Conservation (phyloP, 2,888 invertebrate genomes). For the Drosophila dives region DNA sequence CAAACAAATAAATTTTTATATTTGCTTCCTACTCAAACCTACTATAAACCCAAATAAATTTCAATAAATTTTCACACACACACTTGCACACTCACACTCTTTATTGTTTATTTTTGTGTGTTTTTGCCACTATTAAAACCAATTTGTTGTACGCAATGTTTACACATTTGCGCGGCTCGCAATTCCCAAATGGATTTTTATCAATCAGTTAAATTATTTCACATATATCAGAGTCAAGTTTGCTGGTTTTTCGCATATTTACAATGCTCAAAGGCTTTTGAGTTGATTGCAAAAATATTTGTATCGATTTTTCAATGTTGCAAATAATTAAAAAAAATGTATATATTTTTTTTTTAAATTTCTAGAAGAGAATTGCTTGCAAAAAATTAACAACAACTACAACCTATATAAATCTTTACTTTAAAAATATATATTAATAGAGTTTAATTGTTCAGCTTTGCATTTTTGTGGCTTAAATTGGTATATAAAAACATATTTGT, state of each 20-base stretch:
- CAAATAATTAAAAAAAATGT: background rate
- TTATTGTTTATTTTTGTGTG: slow-evolving; percentile 34
- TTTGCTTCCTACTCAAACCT: slow-evolving; percentile 4
- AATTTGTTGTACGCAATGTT: slow-evolving; percentile 1
- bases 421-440: too few relatives aligned
- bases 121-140: background rate
- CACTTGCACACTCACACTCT: slow-evolving; percentile 8
- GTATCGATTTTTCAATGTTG: background rate
- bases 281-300: background rate
- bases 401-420: background rate
- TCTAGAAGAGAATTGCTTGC: background rate
- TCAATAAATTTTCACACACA: slow-evolving; percentile 10
- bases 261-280: background rate
- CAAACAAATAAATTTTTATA: slow-evolving; percentile 4
- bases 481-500: background rate
- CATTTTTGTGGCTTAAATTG: too few relatives aligned
- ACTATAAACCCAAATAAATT: slow-evolving; percentile 13
- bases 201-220: slow-evolving; percentile 2
- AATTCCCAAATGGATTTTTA: slow-evolving; percentile 7
- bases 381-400: background rate
- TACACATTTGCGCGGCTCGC: background rate
- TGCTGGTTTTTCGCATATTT: background rate
- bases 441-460: too few relatives aligned
- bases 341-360: background rate
- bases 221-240: background rate